A percentile compares a stretch with the other conserved stretches of the same genome.
Conservation (phyloP, 2,888 invertebrate genomes). For the Stenodera caucasica region DNA sequence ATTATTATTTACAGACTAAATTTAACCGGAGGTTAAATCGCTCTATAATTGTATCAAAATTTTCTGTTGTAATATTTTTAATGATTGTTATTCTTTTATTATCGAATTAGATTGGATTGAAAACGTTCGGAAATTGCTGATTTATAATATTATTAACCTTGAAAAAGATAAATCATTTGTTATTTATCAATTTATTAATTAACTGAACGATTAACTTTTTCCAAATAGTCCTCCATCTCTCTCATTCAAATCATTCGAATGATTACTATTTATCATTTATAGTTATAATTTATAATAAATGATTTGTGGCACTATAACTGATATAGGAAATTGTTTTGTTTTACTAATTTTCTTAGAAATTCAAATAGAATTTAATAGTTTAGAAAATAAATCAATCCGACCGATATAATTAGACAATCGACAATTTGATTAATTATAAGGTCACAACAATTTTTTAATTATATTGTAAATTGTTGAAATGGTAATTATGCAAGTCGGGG, state of each 20-base stretch:
- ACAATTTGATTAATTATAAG: background rate
- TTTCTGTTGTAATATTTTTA: too few relatives aligned
- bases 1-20: background rate
- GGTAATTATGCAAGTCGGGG: too few relatives aligned
- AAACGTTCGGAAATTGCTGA: conserved; percentile 3
- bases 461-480: too few relatives aligned
- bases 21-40: background rate
- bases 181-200: conserved; percentile 12
- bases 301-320: background rate
- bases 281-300: too few relatives aligned
- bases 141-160: conserved; percentile 6
- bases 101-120: background rate
- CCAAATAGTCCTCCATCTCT: background rate
- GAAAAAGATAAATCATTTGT: conserved; percentile 5
- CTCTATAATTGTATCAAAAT: too few relatives aligned
- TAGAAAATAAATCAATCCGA: background rate
- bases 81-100: too few relatives aligned
- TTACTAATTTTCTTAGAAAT: too few relatives aligned
- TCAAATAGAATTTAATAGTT: background rate
- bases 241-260: background rate
- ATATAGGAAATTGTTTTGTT: background rate
- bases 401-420: background rate
- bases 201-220: conserved; percentile 10
- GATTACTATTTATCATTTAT: background rate
- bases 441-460: background rate